A percentile compares a stretch with the other conserved stretches of the same genome.
Evolutionary conservation across 2,888 invertebrate genomes (phyloP).

Genomic region (Watsonalla binaria): DNA sequence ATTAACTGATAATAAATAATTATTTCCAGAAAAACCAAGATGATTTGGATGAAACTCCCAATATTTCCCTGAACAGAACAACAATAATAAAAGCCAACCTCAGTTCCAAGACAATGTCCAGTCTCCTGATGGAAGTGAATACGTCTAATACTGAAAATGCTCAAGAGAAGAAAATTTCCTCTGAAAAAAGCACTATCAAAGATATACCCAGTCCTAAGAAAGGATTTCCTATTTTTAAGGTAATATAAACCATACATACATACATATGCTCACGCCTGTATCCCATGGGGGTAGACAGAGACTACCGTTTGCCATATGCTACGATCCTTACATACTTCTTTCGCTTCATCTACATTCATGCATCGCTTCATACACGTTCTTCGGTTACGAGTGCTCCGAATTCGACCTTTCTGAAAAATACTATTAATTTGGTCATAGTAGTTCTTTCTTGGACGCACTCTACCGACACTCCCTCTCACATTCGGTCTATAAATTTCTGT

Average conservation of each 20-base stretch:
- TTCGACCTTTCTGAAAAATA: too few relatives aligned
- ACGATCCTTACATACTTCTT: too few relatives aligned
- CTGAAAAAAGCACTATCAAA: conserved; percentile 48
- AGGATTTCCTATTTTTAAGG: conserved; percentile 63
- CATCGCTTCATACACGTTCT: too few relatives aligned
- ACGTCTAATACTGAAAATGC: conserved; percentile 15
- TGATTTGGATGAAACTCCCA: conserved; percentile 31
- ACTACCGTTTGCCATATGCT: too few relatives aligned
- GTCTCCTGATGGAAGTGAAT: conserved; percentile 40
- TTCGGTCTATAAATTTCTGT: too few relatives aligned
- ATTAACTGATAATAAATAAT: not conserved
- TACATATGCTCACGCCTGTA: too few relatives aligned
- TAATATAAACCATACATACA: conserved; percentile 24
- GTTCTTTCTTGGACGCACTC: too few relatives aligned
- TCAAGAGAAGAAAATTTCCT: conserved; percentile 2
- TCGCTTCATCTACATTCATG: too few relatives aligned
- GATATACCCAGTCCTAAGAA: conserved; percentile 66
- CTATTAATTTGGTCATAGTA: too few relatives aligned
- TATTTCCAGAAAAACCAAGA: conserved; percentile 59
- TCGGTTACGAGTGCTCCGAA: too few relatives aligned
- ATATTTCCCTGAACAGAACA: conserved; percentile 45
- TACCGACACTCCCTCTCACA: too few relatives aligned
- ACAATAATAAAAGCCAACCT: conserved; percentile 64
- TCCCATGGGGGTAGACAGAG: too few relatives aligned
- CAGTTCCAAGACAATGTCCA: conserved; percentile 48